phyloP scores from a whole-genome alignment of 2,113 vertebrate genomes.

The Micromys minutus region DNA sequence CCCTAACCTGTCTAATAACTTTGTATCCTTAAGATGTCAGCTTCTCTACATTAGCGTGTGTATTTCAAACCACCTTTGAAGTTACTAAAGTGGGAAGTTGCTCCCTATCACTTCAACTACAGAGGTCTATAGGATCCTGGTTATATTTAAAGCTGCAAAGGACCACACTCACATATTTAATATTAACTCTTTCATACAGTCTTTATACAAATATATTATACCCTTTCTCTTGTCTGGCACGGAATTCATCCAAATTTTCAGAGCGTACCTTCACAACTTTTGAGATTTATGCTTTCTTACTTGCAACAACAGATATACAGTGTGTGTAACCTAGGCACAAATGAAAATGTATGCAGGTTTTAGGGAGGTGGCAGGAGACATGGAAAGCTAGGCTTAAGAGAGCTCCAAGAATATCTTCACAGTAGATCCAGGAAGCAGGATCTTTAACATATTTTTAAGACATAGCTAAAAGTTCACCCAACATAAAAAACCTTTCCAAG shows the following conservation, averaged over 20 bases:
- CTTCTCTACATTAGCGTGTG: neutral
- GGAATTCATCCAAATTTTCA: neutral
- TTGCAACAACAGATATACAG: neutral
- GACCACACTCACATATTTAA: neutral
- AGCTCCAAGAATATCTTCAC: neutral
- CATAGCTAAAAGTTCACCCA: neutral
- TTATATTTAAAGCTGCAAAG: slow-evolving; percentile 28
- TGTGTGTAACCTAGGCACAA: neutral
- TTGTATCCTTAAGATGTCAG: neutral
- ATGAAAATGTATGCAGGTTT: neutral
- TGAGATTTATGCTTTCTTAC: neutral
- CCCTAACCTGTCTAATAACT: neutral
- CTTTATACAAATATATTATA: neutral
- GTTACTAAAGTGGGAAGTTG: neutral
- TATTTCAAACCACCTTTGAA: neutral
- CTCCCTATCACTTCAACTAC: neutral
- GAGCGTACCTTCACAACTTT: slow-evolving; percentile 5
- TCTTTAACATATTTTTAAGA: no score
- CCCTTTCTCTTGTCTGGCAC: fast-evolving
- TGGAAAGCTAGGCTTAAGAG: neutral
- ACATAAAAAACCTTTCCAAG: neutral
- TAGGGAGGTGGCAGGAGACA: neutral
- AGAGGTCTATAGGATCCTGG: neutral
- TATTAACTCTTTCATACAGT: slow-evolving; percentile 3
- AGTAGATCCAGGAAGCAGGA: neutral